Evolutionary conservation across 2,888 invertebrate species (phyloP), one percentile per base, ranked within the genome.

Genomic region (Drosophila meridiana): DNA sequence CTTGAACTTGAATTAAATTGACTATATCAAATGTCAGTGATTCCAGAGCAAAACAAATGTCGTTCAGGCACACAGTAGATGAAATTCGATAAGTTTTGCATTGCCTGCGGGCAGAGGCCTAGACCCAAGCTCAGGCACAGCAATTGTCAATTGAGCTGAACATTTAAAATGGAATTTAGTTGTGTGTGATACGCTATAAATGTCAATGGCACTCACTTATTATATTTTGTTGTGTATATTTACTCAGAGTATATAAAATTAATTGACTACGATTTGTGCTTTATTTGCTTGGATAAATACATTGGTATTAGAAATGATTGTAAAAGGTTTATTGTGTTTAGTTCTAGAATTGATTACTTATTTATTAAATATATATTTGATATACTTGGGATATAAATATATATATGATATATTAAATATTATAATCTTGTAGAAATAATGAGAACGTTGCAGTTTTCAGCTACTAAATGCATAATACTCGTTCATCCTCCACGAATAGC

Each of bases 1-100:
- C 26, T n/a, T n/a, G 32, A 38, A 47, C 6, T n/a, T 30, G 50
- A 42, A n/a, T 48, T 48, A 40, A n/a, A 42, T 56, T 26, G n/a
- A 8, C n/a, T 13, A 42, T 42, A 4, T 63, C 28, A 36, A n/a
- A 63, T 40, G 40, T 4, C 20, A 43, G 42, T 14, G 13, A 50
- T 64, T 66, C n/a, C 8, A 34, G 32, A 20, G 26, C 20, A 0
- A 8, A n/a, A 32, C 50, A 32, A 20, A 52, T 20, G 9, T 50
- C 28, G 48, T 14, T 7, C 48, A 11, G 20, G 30, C 47, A 28
- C 28, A 28, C 14, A 40, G 6, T 28, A 28, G 47, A n/a, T n/a
- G 32, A 52, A 52, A 52, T 52, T 52, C 34, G 50, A 52, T 52
- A 52, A 34, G 6, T 20, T 11, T 20, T 9, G 14, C 13, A 45